Conservation (phyloP, 2,888 invertebrate species). For the Cerceris rybyensis region DNA sequence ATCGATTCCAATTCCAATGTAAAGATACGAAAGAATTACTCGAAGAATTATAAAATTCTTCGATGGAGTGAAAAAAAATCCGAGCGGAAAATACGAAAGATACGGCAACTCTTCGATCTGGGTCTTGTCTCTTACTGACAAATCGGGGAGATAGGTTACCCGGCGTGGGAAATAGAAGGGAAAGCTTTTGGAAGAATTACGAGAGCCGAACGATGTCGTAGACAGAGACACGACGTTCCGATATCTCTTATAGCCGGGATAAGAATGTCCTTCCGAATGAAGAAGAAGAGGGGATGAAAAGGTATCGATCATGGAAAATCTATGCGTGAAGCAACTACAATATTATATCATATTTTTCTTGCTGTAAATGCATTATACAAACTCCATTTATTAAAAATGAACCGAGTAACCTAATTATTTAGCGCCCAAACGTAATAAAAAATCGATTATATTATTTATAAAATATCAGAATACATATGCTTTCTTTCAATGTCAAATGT, state of each 20-base stretch:
- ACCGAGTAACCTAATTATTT: too few species aligned
- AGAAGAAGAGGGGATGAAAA: constrained; percentile 10
- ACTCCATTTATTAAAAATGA: too few species aligned
- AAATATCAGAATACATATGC: too few species aligned
- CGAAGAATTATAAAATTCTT: constrained; percentile 8
- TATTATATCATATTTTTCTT: too few species aligned
- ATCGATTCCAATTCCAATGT: too few species aligned
- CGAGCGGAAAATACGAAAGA: constrained; percentile 36
- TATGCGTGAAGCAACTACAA: not conserved
- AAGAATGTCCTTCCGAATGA: constrained; percentile 63
- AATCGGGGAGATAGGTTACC: constrained; percentile 73
- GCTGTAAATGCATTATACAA: too few species aligned
- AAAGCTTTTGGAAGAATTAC: constrained; percentile 73
- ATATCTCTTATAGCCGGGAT: constrained; percentile 70
- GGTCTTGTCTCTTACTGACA: constrained; percentile 67
- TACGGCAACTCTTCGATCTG: constrained; percentile 39
- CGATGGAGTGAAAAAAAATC: constrained; percentile 28
- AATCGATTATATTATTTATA: too few species aligned
- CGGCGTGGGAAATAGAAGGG: constrained; percentile 67
- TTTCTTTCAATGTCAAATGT: too few species aligned
- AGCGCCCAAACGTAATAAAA: too few species aligned
- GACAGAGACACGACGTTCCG: constrained; percentile 70
- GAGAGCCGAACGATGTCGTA: constrained; percentile 72
- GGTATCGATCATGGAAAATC: constrained; percentile 38
- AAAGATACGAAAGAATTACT: too few species aligned